Percentiles rank a stretch among this genome's conserved stretches.
phyloP scores from a whole-genome alignment of 2,797 vertebrate genomes.

The Yasuhikotakia modesta region DNA sequence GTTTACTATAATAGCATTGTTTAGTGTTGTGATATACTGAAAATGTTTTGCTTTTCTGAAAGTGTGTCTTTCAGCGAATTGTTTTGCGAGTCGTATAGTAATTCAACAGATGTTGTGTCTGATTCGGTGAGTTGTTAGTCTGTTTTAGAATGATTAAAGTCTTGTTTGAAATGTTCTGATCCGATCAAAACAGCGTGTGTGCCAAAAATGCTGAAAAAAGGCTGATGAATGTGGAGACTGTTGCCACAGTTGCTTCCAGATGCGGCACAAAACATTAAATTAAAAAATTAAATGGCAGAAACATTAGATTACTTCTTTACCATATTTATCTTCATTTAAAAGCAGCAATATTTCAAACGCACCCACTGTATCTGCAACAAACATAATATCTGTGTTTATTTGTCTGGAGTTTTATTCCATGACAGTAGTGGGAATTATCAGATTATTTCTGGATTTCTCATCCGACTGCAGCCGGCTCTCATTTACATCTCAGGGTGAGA shows the following conservation, averaged over 20 bases:
- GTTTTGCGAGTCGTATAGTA: not conserved
- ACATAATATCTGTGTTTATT: not conserved
- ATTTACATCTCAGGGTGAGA: not conserved
- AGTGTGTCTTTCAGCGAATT: too few relatives aligned
- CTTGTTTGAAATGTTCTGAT: not conserved
- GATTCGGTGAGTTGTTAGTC: not conserved
- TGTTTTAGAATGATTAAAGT: too few relatives aligned
- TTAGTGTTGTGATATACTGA: not conserved
- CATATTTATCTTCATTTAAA: too few relatives aligned
- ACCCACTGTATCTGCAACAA: not conserved
- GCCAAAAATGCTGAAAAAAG: not conserved
- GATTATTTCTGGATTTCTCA: not conserved
- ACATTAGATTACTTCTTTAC: too few relatives aligned
- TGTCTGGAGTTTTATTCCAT: not conserved
- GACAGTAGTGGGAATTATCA: not conserved
- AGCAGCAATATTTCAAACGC: not conserved
- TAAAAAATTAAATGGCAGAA: too few relatives aligned
- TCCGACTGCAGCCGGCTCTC: not conserved
- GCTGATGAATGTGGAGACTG: not conserved
- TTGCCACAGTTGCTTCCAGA: too few relatives aligned
- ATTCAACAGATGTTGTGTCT: not conserved
- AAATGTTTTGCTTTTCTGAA: too few relatives aligned
- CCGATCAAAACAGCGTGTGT: not conserved
- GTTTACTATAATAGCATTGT: not conserved
- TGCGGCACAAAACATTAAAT: too few relatives aligned